phyloP scores from a whole-genome alignment of 1,140 invertebrate species.

The Harlomillsia oculata region DNA sequence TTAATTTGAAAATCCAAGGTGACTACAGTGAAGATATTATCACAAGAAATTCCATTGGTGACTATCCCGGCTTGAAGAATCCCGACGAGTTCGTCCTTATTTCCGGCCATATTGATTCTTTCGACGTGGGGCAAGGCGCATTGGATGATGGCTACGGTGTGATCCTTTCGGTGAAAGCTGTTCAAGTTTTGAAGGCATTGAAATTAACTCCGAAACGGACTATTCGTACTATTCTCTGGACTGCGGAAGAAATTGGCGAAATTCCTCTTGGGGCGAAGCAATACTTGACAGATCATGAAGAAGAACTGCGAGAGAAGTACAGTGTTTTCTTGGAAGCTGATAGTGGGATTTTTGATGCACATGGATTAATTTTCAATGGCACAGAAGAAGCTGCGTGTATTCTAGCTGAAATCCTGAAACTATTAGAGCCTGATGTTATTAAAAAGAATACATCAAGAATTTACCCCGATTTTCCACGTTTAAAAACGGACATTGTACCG shows the following conservation, averaged over 20 bases:
- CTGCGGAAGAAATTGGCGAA: slow-evolving; percentile 45
- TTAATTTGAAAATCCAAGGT: slow-evolving; percentile 38
- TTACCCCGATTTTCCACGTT: slow-evolving; percentile 15
- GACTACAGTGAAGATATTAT: slow-evolving; percentile 37
- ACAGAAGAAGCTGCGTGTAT: slow-evolving; percentile 30
- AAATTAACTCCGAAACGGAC: slow-evolving; percentile 43
- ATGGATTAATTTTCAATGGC: slow-evolving; percentile 21
- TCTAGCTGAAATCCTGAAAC: slow-evolving; percentile 33
- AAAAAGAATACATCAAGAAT: slow-evolving; percentile 32
- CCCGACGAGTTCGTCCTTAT: slow-evolving; percentile 46
- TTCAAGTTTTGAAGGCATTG: slow-evolving; percentile 42
- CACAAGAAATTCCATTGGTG: slow-evolving; percentile 44
- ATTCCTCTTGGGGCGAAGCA: slow-evolving; percentile 14
- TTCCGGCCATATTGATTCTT: slow-evolving; percentile 48
- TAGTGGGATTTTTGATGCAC: slow-evolving; percentile 44
- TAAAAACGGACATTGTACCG: slow-evolving; percentile 13
- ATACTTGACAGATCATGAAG: slow-evolving; percentile 40
- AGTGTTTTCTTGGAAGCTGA: slow-evolving; percentile 47
- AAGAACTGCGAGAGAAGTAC: slow-evolving; percentile 39
- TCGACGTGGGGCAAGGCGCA: slow-evolving; percentile 50
- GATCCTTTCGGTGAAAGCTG: slow-evolving; percentile 45
- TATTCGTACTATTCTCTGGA: slow-evolving; percentile 45
- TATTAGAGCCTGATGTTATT: slow-evolving; percentile 27
- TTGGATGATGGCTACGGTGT: slow-evolving; percentile 49
- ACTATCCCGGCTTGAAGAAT: slow-evolving; percentile 39